These are phyloP conservation scores for Semibalanus balanoides DNA, from an alignment of 1,140 invertebrate species.

Conservation along the genomic window DNA sequence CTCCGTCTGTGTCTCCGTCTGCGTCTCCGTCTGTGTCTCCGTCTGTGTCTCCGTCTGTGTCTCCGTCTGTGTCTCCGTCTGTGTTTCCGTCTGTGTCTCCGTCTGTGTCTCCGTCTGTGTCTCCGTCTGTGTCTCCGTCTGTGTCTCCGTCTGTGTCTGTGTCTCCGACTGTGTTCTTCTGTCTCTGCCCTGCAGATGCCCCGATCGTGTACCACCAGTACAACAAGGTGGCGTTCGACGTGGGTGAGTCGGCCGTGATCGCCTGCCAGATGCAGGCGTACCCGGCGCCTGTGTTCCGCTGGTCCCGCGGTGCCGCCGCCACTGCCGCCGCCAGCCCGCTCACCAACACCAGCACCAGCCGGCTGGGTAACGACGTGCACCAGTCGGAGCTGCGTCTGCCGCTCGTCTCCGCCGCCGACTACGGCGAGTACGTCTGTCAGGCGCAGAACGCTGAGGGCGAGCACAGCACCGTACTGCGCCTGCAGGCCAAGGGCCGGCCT, in stretches of 20 bases:
- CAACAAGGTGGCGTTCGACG: slow-evolving; percentile 74
- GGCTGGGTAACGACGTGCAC: background rate
- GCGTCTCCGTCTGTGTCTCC: too few species aligned
- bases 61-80: too few species aligned
- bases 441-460: slow-evolving; percentile 2
- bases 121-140: too few species aligned
- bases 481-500: background rate
- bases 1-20: too few species aligned
- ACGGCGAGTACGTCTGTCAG: background rate
- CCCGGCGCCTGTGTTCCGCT: slow-evolving; percentile 80
- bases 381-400: background rate
- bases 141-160: too few species aligned
- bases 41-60: too few species aligned
- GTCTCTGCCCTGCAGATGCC: slow-evolving; percentile 51
- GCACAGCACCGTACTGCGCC: background rate
- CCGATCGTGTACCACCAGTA: slow-evolving; percentile 70
- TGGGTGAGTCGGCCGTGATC: slow-evolving; percentile 65
- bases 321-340: background rate
- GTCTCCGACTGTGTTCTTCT: too few species aligned
- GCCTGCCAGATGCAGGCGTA: slow-evolving; percentile 78
- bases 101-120: too few species aligned
- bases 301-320: slow-evolving; percentile 61
- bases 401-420: background rate
- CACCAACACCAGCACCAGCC: slow-evolving; percentile 36
- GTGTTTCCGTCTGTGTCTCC: too few species aligned